Percentiles rank a stretch among this genome's conserved stretches.
These are phyloP conservation scores for Dryobota labecula DNA, from an alignment of 2,888 invertebrate species.

Conservation along the genomic window DNA sequence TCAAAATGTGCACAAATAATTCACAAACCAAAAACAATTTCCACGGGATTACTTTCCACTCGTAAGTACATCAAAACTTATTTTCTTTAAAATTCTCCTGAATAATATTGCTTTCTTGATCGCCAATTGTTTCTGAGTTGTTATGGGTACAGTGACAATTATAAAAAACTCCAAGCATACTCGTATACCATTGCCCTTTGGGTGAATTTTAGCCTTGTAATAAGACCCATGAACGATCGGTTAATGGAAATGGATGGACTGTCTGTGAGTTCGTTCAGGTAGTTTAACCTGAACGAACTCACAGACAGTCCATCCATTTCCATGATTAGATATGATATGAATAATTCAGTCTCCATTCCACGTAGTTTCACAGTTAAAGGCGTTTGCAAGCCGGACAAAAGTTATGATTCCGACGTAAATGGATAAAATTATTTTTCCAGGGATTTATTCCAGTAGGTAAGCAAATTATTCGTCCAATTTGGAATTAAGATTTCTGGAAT, in stretches of 20 bases:
- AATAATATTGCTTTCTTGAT: too few relatives aligned
- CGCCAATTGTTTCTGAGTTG: too few relatives aligned
- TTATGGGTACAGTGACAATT: too few relatives aligned
- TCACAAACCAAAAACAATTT: too few relatives aligned
- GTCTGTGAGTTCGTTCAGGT: constrained; percentile 60
- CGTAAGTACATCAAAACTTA: too few relatives aligned
- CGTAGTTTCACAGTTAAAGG: constrained; percentile 68
- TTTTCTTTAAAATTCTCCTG: too few relatives aligned
- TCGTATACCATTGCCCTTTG: too few relatives aligned
- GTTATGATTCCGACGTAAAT: constrained; percentile 61
- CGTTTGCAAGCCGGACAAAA: constrained; percentile 59
- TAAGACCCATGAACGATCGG: too few relatives aligned
- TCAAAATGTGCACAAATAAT: too few relatives aligned
- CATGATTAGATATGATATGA: constrained; percentile 69
- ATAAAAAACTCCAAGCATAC: too few relatives aligned
- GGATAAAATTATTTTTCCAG: constrained; percentile 62
- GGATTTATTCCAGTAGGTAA: constrained; percentile 57
- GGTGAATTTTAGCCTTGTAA: too few relatives aligned
- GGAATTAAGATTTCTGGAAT: constrained; percentile 50
- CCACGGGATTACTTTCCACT: too few relatives aligned
- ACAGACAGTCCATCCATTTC: constrained; percentile 59
- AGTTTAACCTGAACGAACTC: constrained; percentile 50
- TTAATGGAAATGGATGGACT: constrained; percentile 50
- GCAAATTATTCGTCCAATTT: constrained; percentile 59
- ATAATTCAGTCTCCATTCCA: constrained; percentile 73